A percentile compares a stretch with the other conserved stretches of the same genome.
These are phyloP conservation scores for Cotesia vestalis DNA, from an alignment of 1,140 invertebrate genomes.

Conservation along the genomic window DNA sequence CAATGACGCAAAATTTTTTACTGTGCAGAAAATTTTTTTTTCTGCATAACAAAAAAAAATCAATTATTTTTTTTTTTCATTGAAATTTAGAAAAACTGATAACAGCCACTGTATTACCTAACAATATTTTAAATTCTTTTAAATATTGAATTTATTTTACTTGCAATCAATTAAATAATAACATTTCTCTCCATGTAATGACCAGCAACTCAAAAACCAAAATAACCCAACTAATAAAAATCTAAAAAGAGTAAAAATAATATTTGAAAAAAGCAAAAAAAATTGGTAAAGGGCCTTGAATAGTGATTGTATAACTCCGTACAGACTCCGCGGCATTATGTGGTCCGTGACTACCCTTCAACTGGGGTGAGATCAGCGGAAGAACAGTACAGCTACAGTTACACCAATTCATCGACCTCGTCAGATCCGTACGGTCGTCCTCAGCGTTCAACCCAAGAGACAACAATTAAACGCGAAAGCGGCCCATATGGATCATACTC, in stretches of 20 bases:
- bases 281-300: constrained; percentile 38
- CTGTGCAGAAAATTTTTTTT: no score
- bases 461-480: constrained; percentile 73
- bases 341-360: constrained; percentile 80
- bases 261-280: not conserved
- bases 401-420: constrained; percentile 70
- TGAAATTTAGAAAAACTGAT: no score
- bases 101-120: no score
- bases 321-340: constrained; percentile 85
- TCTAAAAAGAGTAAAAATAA: not conserved
- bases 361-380: constrained; percentile 74
- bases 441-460: constrained; percentile 68
- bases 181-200: not conserved
- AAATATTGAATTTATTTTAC: no score
- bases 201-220: not conserved
- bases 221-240: not conserved
- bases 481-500: constrained; percentile 74
- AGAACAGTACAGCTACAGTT: constrained; percentile 85
- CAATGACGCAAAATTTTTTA: no score
- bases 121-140: no score
- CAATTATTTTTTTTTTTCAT: no score
- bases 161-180: no score
- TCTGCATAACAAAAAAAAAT: no score
- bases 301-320: constrained; percentile 59
- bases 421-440: constrained; percentile 69